phyloP scores from a whole-genome alignment of 2,113 vertebrate species.

The Lamprotornis superbus region DNA sequence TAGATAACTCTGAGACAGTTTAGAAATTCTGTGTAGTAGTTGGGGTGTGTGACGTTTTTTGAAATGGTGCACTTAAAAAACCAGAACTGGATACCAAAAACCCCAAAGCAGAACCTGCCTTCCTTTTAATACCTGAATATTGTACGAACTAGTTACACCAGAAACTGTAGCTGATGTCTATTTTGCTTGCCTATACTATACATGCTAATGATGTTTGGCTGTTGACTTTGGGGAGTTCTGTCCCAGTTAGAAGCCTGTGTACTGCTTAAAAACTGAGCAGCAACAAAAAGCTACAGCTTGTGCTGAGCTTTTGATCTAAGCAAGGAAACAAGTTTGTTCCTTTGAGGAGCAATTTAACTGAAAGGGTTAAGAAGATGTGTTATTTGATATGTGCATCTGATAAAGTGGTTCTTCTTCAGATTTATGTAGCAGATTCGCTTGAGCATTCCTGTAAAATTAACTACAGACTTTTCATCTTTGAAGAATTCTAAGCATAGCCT shows the following conservation, averaged over 20 bases:
- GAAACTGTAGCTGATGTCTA: background rate
- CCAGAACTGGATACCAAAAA: background rate
- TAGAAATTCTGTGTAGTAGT: background rate
- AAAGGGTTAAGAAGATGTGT: background rate
- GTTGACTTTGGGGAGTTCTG: background rate
- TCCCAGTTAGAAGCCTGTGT: background rate
- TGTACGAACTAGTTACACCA: background rate
- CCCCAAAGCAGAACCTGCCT: background rate
- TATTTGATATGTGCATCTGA: background rate
- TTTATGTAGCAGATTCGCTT: background rate
- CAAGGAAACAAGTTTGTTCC: background rate
- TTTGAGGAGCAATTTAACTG: background rate
- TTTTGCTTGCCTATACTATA: background rate
- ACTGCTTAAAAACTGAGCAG: background rate
- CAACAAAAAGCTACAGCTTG: background rate
- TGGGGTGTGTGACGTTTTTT: background rate
- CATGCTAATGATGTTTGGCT: background rate
- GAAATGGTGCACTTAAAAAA: background rate
- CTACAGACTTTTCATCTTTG: background rate
- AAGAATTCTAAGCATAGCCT: background rate
- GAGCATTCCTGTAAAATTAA: background rate
- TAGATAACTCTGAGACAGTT: too few relatives aligned
- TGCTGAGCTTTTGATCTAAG: background rate
- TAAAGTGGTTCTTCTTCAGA: background rate
- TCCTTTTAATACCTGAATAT: background rate